Evolutionary conservation across 2,113 vertebrate species (phyloP).

Genomic region (Sylvia atricapilla): DNA sequence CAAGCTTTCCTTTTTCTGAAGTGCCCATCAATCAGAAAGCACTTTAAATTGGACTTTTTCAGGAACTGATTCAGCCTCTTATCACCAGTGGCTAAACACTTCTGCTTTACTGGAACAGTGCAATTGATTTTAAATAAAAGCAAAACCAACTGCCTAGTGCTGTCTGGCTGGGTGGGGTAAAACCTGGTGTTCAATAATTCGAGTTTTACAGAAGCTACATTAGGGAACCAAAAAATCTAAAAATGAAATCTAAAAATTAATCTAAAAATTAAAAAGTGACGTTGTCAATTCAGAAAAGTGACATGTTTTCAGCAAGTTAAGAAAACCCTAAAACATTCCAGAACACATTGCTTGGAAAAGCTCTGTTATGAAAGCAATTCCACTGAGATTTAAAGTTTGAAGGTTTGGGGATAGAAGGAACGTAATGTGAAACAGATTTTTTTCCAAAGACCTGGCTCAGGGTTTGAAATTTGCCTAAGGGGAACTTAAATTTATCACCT

Average conservation of each 20-base stretch:
- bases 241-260: neutral
- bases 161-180: neutral
- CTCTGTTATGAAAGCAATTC: neutral
- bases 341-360: neutral
- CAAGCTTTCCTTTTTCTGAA: slow-evolving; percentile 29
- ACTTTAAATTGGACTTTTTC: slow-evolving; percentile 52
- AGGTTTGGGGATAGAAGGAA: neutral
- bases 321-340: neutral
- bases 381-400: neutral
- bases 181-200: neutral
- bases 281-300: neutral
- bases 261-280: neutral
- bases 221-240: neutral
- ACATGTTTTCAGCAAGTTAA: neutral
- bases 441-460: neutral
- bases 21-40: slow-evolving; percentile 59
- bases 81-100: slow-evolving; percentile 7
- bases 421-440: neutral
- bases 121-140: slow-evolving; percentile 13
- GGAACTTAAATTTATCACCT: neutral
- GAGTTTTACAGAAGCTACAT: neutral
- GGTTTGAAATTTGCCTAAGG: neutral
- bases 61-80: slow-evolving; percentile 57
- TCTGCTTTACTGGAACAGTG: slow-evolving; percentile 40
- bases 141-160: neutral